Evolutionary conservation across 2,888 invertebrate genomes (phyloP).

Genomic region (Rhyacophila evoluta): DNA sequence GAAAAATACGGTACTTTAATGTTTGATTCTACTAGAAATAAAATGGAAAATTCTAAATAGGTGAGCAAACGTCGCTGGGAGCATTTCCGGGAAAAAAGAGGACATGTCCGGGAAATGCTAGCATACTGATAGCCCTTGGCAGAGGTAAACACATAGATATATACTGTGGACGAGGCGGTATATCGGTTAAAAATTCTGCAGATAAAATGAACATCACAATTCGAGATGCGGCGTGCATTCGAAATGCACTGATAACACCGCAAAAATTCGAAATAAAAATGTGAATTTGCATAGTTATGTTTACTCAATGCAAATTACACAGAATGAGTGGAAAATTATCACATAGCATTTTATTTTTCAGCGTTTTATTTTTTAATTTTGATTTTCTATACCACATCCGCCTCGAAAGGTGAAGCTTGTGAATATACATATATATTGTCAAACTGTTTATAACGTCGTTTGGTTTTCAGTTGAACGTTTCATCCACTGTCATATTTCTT

Average conservation of each 20-base stretch:
- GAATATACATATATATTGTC: no score
- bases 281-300: no score
- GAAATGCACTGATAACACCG: not conserved
- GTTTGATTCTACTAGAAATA: not conserved
- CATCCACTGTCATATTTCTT: no score
- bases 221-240: no score
- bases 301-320: no score
- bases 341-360: no score
- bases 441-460: no score
- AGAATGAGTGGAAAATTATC: no score
- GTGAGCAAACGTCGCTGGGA: not conserved
- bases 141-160: not conserved
- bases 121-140: not conserved
- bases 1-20: not conserved
- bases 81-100: not conserved
- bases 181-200: not conserved
- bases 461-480: no score
- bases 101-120: not conserved
- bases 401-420: no score
- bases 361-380: no score
- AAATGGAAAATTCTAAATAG: not conserved
- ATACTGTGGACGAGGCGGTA: not conserved
- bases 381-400: no score
- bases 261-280: not conserved
- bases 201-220: not conserved